Percentiles rank a stretch among this genome's conserved stretches.
Evolutionary conservation across 2,797 vertebrate species (phyloP).

Genomic region (Scarus forsteni): DNA sequence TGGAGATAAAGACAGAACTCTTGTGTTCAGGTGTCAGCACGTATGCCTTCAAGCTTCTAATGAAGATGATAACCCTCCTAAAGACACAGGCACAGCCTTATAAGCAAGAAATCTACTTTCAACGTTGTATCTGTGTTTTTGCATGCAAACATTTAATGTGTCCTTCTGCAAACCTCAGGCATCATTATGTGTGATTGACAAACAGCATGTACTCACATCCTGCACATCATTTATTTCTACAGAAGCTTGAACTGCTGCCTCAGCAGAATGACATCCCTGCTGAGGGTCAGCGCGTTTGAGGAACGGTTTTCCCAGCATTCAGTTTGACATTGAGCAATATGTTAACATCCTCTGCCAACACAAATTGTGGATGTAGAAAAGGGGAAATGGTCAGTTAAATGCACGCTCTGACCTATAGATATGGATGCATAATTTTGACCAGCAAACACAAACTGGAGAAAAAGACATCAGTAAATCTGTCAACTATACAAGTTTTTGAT

Average conservation of each 20-base stretch:
- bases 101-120: not conserved
- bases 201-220: constrained; percentile 25
- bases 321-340: constrained; percentile 70
- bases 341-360: constrained; percentile 63
- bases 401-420: constrained; percentile 39
- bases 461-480: constrained; percentile 12
- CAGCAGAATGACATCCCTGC: constrained; percentile 47
- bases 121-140: not conserved
- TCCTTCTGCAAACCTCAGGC: not conserved
- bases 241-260: constrained; percentile 53
- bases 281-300: constrained; percentile 30
- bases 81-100: not conserved
- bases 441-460: not conserved
- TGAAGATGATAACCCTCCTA: not conserved
- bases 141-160: not conserved
- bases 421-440: not conserved
- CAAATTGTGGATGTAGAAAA: constrained; percentile 76
- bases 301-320: constrained; percentile 41
- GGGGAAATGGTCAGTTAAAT: constrained; percentile 66
- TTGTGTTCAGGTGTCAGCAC: not conserved
- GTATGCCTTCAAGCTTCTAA: not conserved
- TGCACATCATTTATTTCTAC: constrained; percentile 23
- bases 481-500: not conserved
- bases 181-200: constrained; percentile 27
- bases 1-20: not conserved